phyloP scores from a whole-genome alignment of 1,140 invertebrate species.

The Heliconius congener region DNA sequence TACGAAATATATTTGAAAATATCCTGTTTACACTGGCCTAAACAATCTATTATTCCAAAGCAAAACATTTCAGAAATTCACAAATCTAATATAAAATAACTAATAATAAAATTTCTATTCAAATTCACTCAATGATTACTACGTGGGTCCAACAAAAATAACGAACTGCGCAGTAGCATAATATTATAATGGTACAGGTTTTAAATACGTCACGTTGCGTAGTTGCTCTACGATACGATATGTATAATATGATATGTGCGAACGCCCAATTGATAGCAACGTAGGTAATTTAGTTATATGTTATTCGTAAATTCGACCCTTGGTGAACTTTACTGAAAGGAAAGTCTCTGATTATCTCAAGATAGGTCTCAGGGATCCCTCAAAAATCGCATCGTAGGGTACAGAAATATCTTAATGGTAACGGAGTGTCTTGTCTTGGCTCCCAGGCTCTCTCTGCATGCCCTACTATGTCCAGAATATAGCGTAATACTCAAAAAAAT shows the following conservation, averaged over 20 bases:
- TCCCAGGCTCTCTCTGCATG: no score
- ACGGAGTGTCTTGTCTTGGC: no score
- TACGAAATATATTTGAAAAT: no score
- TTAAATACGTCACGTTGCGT: conserved; percentile 16
- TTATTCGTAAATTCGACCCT: no score
- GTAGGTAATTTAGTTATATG: no score
- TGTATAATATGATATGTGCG: not conserved
- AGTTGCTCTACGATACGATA: not conserved
- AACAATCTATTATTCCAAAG: not conserved
- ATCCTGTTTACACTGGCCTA: not conserved
- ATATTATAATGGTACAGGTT: conserved; percentile 13
- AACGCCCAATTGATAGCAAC: conserved; percentile 2
- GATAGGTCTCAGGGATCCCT: no score
- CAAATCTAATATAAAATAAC: not conserved
- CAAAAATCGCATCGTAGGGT: no score
- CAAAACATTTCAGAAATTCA: not conserved
- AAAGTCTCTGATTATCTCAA: no score
- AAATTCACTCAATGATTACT: not conserved
- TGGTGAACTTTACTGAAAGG: no score
- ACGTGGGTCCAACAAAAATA: conserved; percentile 22
- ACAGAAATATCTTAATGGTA: no score
- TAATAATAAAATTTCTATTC: not conserved
- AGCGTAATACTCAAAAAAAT: no score
- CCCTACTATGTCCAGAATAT: no score
- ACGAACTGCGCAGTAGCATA: conserved; percentile 30